Base-by-base conservation (phyloP, 2,113 vertebrate genomes). In the Turnix velox region DNA sequence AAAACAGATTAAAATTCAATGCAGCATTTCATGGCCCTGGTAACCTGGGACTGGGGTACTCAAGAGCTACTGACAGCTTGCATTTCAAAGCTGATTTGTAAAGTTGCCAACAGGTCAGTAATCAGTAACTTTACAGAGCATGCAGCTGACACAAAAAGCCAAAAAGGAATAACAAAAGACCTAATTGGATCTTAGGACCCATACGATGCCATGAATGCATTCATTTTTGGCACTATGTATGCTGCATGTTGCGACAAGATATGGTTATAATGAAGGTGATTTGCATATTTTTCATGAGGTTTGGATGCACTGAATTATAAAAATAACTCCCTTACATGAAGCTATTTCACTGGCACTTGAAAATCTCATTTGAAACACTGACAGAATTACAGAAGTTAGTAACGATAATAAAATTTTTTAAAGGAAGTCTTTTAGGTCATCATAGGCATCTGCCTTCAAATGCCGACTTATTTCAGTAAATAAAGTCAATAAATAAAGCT, bases 231-330 rank as follows among this genome's bases (percentile, higher is more conserved):
- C 91, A 84, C 90, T 89, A 81, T 0, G 49, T 57, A 82, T 82
- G 88, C 93, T 89, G 91, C 88, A 93, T 96, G 94, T 95, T 95
- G 94, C 40, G 83, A 93, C 94, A 94, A 96, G 94, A 95, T 95
- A 96, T 88, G 95, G 83, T 94, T 95, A 94, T 95, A 95, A 96
- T 95, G 84, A 94, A 93, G 82, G 67, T 37, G 31, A 96, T 96
- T 95, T 96, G 94, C 94, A 96, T 96, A 96, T 94, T 95, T 96
- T 94, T 94, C 82, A 93, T 90, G 93, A 96, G 79, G 93, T 96
- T 97, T 67, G 86, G 94, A 95, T 94, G 84, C 90, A 91, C 54
- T 84, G 84, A 92, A 86, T 92, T 91, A 95, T 73, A 92, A 92
- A 96, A 95, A 94, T 79, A 93, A 92, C 74, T 35, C 31, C 25